Evolutionary conservation across 2,113 vertebrate species (phyloP).

Genomic region (Promerops cafer): DNA sequence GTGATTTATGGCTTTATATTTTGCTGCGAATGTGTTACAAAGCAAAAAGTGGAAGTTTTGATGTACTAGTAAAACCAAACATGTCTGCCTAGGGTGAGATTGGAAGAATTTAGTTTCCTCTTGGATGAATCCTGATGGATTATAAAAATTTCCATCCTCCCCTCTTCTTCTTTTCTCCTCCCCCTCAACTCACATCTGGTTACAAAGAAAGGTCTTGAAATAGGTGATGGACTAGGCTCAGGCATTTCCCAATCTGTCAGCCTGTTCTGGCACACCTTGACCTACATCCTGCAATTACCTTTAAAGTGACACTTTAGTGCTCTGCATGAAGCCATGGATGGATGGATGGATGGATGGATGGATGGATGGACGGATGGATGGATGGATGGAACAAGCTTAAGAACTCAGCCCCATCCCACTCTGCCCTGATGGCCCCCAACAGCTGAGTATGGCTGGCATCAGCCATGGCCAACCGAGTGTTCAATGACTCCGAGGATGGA

Average conservation of each 20-base stretch:
- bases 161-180: neutral
- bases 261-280: neutral
- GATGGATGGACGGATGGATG: neutral
- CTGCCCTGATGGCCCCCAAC: neutral
- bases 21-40: neutral
- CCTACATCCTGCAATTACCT: neutral
- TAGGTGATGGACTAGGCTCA: neutral
- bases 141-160: neutral
- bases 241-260: neutral
- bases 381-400: neutral
- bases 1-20: constrained; percentile 18
- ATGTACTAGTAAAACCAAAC: neutral
- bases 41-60: neutral
- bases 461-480: accelerated
- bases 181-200: neutral
- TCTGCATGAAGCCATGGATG: neutral
- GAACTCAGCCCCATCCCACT: neutral
- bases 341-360: neutral
- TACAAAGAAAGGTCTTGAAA: neutral
- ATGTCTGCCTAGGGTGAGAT: neutral
- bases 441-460: neutral
- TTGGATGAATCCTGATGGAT: neutral
- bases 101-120: neutral
- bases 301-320: neutral
- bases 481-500: neutral